A percentile compares a stretch with the other conserved stretches of the same genome.
phyloP scores from a whole-genome alignment of 2,113 vertebrate species.

The Callipepla squamata region DNA sequence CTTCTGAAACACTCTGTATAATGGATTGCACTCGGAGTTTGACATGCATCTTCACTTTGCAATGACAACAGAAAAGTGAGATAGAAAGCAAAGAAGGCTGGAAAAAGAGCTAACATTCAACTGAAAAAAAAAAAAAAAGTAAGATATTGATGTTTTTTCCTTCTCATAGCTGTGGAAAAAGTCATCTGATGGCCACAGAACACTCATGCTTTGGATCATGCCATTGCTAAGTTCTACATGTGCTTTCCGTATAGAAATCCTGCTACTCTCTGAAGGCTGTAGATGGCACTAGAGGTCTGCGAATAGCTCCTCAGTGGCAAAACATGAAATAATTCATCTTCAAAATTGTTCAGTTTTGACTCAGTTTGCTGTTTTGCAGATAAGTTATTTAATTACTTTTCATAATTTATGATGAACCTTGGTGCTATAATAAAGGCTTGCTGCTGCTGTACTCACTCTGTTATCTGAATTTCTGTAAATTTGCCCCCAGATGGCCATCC shows the following conservation, averaged over 20 bases:
- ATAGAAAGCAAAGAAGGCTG: not conserved
- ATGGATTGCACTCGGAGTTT: not conserved
- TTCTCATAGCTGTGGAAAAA: not conserved
- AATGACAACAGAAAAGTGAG: not conserved
- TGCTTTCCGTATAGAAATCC: not conserved
- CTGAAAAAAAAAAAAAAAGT: not conserved
- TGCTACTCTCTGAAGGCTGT: not conserved
- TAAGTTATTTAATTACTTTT: not conserved
- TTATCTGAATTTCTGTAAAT: not conserved
- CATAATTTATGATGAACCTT: slow-evolving; percentile 11
- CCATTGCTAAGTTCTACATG: not conserved
- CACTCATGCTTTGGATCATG: not conserved
- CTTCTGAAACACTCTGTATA: not conserved
- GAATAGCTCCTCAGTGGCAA: not conserved
- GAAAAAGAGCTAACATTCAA: not conserved
- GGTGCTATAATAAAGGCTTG: not conserved
- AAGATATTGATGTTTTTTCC: not conserved
- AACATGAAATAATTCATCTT: not conserved
- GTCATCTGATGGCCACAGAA: not conserved
- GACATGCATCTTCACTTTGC: not conserved
- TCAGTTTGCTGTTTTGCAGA: not conserved
- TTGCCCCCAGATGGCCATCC: not conserved
- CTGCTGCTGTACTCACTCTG: not conserved
- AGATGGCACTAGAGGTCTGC: slow-evolving; percentile 50
- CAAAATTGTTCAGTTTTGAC: not conserved